Evolutionary conservation across 2,888 invertebrate species (phyloP), one percentile per base, ranked within the genome.

Genomic region (Trilocha varians): DNA sequence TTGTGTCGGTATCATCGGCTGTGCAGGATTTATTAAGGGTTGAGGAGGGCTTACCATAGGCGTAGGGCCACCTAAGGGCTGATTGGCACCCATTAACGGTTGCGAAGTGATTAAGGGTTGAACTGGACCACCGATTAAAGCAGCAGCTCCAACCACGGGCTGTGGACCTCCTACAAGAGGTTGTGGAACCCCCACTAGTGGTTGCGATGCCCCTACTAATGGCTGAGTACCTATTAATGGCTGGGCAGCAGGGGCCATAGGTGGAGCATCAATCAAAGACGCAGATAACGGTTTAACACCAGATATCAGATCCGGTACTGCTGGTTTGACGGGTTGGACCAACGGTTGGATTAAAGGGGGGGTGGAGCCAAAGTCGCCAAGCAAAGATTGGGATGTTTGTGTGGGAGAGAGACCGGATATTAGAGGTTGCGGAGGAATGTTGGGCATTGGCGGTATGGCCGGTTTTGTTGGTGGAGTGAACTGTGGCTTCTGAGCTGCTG

Each of bases 391-490:
- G 13, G 49, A 51, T 37, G 52, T 43, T 34, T 57, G 51, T 46
- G 42, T 40, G 40, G 41, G 52, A 3, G 49, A 55, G 3, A 69
- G 43, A 0, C 63, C 52, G 1, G 60, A 47, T 13, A 69, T 60
- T 1, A 68, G 45, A 0, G 69, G 67, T 44, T 70, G 72, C 3
- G 62, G 25, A 25, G 58, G 53, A 17, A 65, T 55, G 0, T 60
- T 39, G 0, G 74, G 79, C 75, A 78, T 75, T 0, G 79, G 78
- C 0, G 80, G 82, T 5, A 82, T 74, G 0, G 82, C 76, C 0
- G 78, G 82, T 49, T 79, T 74, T 14, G 70, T 51, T 9, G 78
- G 71, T n/a, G 76, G 78, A 6, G 75, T 70, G 48, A 79, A 76
- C 48, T 75, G 74, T 9, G 58, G 53, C 43, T 65, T 66, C 48